Percentiles rank a stretch among this genome's conserved stretches.
Conservation (phyloP, 1,140 invertebrate species). For the Drosophila albomicans region DNA sequence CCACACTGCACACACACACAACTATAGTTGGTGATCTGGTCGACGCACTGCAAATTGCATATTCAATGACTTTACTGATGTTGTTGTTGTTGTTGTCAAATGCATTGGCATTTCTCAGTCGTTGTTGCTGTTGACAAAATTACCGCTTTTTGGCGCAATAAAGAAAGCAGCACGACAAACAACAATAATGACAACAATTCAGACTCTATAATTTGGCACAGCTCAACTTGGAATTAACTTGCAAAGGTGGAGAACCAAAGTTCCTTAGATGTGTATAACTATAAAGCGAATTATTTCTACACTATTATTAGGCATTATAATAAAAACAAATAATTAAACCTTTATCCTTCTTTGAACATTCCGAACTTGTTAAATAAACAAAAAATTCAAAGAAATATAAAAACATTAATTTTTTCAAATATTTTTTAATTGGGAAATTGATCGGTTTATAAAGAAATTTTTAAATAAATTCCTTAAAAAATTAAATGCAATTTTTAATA, state of each 20-base stretch:
- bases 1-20: slow-evolving; percentile 30
- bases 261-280: neutral
- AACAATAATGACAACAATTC: neutral
- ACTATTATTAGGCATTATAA: too few relatives aligned
- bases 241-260: neutral
- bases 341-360: too few relatives aligned
- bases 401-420: too few relatives aligned
- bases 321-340: too few relatives aligned
- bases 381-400: too few relatives aligned
- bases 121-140: slow-evolving; percentile 59
- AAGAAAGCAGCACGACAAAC: slow-evolving; percentile 38
- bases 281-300: too few relatives aligned
- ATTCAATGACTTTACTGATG: neutral
- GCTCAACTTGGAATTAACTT: neutral
- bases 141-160: slow-evolving; percentile 37
- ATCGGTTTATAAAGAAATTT: too few relatives aligned
- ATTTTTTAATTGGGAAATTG: too few relatives aligned
- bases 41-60: slow-evolving; percentile 20
- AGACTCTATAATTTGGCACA: slow-evolving; percentile 28
- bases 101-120: slow-evolving; percentile 21
- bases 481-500: too few relatives aligned
- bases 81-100: slow-evolving; percentile 18
- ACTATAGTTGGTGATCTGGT: neutral
- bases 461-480: too few relatives aligned
- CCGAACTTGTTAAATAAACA: too few relatives aligned